A percentile compares a stretch with the other conserved stretches of the same genome.
phyloP scores from a whole-genome alignment of 2,888 invertebrate species.

The Polia nebulosa region DNA sequence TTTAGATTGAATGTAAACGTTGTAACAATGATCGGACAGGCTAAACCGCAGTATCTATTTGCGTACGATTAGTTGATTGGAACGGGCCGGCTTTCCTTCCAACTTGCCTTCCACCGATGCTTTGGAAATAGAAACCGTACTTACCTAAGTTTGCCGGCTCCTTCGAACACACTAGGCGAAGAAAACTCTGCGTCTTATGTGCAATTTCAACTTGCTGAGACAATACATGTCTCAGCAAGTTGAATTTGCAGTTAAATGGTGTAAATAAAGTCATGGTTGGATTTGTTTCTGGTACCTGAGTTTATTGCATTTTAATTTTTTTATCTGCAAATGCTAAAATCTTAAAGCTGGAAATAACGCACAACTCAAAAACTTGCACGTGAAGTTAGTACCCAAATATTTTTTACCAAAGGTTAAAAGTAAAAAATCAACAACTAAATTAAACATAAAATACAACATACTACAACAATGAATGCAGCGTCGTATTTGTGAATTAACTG shows the following conservation, averaged over 20 bases:
- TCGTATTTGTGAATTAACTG: background rate
- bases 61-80: slow-evolving; percentile 64
- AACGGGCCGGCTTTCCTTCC: slow-evolving; percentile 41
- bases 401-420: too few species aligned
- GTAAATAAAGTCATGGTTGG: background rate
- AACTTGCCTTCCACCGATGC: slow-evolving; percentile 57
- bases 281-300: too few species aligned
- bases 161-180: slow-evolving; percentile 58
- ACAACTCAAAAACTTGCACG: too few species aligned
- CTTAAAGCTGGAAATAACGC: too few species aligned
- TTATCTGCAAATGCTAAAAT: too few species aligned
- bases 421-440: too few species aligned
- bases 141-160: slow-evolving; percentile 56
- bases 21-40: slow-evolving; percentile 54
- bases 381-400: too few species aligned
- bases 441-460: background rate
- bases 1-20: slow-evolving; percentile 60
- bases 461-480: background rate
- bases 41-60: slow-evolving; percentile 63
- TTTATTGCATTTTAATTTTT: background rate
- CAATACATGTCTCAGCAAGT: too few species aligned
- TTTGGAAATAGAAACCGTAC: slow-evolving; percentile 74
- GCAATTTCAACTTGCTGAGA: background rate
- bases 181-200: slow-evolving; percentile 27
- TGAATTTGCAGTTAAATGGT: background rate